phyloP scores from a whole-genome alignment of 2,113 vertebrate species.

The Zapornia atra region DNA sequence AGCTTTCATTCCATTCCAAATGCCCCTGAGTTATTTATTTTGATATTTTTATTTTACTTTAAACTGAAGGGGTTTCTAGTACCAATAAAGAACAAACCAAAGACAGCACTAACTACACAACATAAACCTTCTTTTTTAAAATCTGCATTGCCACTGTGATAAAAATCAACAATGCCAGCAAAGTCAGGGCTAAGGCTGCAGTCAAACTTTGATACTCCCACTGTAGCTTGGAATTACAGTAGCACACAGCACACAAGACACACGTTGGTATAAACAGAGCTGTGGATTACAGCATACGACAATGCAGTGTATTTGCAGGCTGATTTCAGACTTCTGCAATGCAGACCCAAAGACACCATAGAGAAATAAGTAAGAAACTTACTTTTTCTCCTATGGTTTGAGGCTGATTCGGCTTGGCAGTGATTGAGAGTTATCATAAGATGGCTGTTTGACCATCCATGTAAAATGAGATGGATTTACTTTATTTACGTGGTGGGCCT shows the following conservation, averaged over 20 bases:
- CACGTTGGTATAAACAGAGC: background rate
- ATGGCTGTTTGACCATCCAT: background rate
- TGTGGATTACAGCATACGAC: background rate
- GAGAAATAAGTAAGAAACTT: too few species aligned
- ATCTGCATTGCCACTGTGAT: background rate
- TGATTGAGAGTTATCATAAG: conserved; percentile 15
- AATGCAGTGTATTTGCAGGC: background rate
- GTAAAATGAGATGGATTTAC: conserved; percentile 35
- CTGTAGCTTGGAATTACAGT: background rate
- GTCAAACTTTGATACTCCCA: background rate
- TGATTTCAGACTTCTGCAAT: conserved; percentile 32
- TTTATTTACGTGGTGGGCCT: background rate
- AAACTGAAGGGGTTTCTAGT: conserved; percentile 14
- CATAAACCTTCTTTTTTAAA: background rate
- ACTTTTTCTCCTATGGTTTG: background rate
- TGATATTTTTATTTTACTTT: conserved; percentile 44
- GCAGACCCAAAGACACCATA: background rate
- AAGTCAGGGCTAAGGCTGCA: background rate
- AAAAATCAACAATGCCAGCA: background rate
- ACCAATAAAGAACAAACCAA: background rate
- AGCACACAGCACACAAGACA: background rate
- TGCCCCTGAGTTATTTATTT: conserved; percentile 60
- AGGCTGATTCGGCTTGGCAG: conserved; percentile 17
- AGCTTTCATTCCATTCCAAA: conserved; percentile 41
- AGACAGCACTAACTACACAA: background rate